phyloP scores from a whole-genome alignment of 2,797 vertebrate genomes.

The Danio choprae region DNA sequence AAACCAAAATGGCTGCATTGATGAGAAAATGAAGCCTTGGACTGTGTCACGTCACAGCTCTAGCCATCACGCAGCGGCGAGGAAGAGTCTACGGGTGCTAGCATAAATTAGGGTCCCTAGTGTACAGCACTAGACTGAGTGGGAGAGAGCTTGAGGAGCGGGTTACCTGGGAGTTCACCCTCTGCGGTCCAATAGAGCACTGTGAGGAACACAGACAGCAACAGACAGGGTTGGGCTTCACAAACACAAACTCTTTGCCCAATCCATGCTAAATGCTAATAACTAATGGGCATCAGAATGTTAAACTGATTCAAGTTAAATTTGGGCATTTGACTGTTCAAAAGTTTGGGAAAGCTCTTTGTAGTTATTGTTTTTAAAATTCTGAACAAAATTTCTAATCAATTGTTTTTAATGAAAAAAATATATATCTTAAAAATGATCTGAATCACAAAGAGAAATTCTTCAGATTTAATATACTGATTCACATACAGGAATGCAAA shows the following conservation, averaged over 20 bases:
- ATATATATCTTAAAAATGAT: neutral
- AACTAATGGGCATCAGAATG: neutral
- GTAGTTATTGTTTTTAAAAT: no score
- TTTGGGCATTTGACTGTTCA: neutral
- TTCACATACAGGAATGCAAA: neutral
- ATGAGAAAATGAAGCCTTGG: conserved; percentile 62
- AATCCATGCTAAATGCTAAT: conserved; percentile 24
- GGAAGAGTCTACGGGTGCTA: conserved; percentile 50
- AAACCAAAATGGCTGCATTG: conserved; percentile 59
- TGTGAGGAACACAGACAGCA: conserved; percentile 79
- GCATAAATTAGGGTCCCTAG: conserved; percentile 16
- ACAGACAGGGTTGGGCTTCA: conserved; percentile 81
- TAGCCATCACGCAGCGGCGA: conserved; percentile 61
- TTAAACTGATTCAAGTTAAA: neutral
- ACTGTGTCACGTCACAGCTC: conserved; percentile 71
- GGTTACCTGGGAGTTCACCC: conserved; percentile 84
- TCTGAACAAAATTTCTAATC: no score
- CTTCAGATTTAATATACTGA: neutral
- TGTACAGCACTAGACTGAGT: conserved; percentile 36
- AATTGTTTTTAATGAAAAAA: neutral
- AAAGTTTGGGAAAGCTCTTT: neutral
- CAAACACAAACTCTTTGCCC: conserved; percentile 66
- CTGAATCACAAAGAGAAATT: neutral
- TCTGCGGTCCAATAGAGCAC: conserved; percentile 87
- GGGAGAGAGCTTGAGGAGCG: conserved; percentile 35